Evolutionary conservation across 1,140 invertebrate species (phyloP).

Genomic region (Colletes gigas): DNA sequence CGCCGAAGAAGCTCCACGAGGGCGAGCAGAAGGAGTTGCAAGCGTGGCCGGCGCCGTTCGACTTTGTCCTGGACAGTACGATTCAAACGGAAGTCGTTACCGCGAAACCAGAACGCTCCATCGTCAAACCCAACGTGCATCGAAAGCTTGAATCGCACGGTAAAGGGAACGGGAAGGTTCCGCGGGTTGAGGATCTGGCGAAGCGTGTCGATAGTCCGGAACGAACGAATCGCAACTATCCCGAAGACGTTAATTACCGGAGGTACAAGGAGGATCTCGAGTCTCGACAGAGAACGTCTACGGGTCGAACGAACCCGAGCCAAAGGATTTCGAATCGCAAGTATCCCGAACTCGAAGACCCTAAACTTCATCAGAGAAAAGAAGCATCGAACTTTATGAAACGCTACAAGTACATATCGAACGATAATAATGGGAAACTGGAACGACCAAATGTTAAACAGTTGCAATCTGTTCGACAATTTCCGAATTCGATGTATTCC

Average conservation of each 20-base stretch:
- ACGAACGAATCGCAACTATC: neutral
- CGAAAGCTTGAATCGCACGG: neutral
- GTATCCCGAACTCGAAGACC: neutral
- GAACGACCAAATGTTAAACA: neutral
- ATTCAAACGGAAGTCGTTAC: slow-evolving; percentile 41
- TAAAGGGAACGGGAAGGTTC: neutral
- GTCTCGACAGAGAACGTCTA: neutral
- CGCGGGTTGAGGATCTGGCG: no score
- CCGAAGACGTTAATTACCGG: neutral
- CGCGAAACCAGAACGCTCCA: neutral
- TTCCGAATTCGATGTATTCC: no score
- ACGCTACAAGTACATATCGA: slow-evolving; percentile 2
- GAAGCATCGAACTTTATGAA: neutral
- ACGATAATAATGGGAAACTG: neutral
- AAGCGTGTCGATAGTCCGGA: neutral
- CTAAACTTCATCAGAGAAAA: no score
- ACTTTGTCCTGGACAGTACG: slow-evolving; percentile 68
- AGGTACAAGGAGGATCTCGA: neutral
- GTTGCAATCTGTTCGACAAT: neutral
- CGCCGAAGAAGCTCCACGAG: slow-evolving; percentile 61
- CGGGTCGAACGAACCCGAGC: neutral
- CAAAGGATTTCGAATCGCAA: neutral
- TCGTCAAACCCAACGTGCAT: neutral
- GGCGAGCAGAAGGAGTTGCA: slow-evolving; percentile 66
- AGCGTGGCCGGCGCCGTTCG: slow-evolving; percentile 72